Evolutionary conservation across 1,140 invertebrate species (phyloP).

Genomic region (Cyphomyrmex costatus): DNA sequence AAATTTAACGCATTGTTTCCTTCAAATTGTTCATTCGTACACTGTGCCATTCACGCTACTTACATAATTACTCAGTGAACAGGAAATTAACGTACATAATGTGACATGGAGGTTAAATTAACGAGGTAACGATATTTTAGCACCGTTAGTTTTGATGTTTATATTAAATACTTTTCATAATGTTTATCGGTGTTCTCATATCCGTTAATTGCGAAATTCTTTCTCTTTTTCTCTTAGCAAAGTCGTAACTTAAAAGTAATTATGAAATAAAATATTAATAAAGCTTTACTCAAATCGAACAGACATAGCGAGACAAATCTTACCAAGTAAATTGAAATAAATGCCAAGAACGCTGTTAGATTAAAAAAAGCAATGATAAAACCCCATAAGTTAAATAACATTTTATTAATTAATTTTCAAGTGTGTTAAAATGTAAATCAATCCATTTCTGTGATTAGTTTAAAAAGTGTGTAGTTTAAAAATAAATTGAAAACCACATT

Average conservation of each 20-base stretch:
- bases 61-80: constrained; percentile 53
- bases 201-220: constrained; percentile 10
- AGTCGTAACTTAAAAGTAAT: neutral
- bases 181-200: constrained; percentile 15
- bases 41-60: constrained; percentile 37
- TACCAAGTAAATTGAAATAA: neutral
- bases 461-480: too few species aligned
- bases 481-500: too few species aligned
- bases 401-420: neutral
- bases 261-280: constrained; percentile 26
- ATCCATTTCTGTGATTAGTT: too few species aligned
- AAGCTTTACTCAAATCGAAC: neutral
- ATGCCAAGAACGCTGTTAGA: neutral
- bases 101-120: constrained; percentile 41
- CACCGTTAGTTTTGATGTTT: constrained; percentile 44
- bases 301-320: neutral
- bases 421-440: too few species aligned
- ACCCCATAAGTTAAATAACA: neutral
- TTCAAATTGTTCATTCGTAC: constrained; percentile 38
- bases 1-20: constrained; percentile 40
- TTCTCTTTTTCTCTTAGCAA: neutral
- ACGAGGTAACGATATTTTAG: constrained; percentile 44
- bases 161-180: constrained; percentile 22
- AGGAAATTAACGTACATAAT: constrained; percentile 45
- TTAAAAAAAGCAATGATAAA: too few species aligned